Percentiles rank a stretch among this genome's conserved stretches.
These are phyloP conservation scores for Anabas testudineus DNA, from an alignment of 2,797 vertebrate genomes.

Conservation along the genomic window DNA sequence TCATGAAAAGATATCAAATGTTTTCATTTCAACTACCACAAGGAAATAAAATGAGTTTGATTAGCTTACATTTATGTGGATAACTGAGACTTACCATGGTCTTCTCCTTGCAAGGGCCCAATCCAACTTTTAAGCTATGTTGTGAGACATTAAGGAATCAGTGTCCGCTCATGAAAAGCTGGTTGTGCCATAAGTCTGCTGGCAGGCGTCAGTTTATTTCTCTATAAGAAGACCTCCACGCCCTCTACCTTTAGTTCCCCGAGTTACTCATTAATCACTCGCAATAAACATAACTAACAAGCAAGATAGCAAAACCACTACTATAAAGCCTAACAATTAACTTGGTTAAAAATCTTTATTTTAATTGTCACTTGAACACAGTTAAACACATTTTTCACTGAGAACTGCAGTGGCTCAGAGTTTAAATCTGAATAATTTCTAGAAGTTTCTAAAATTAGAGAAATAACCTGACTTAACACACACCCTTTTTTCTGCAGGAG, in stretches of 20 bases:
- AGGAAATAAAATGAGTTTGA: background rate
- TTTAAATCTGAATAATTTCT: constrained; percentile 3
- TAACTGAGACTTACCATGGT: constrained; percentile 56
- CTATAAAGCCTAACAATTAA: background rate
- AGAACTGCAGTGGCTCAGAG: background rate
- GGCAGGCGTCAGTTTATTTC: constrained; percentile 43
- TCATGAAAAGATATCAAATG: background rate
- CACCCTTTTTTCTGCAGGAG: constrained; percentile 9
- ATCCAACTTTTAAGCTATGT: constrained; percentile 6
- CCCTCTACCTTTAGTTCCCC: constrained; percentile 55
- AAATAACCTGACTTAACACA: constrained; percentile 6
- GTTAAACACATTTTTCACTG: background rate
- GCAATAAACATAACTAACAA: constrained; percentile 73
- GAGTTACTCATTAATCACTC: constrained; percentile 84
- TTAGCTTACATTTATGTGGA: background rate
- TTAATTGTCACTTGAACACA: background rate
- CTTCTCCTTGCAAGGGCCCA: constrained; percentile 1
- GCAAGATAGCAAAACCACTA: constrained; percentile 19
- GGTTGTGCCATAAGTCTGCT: constrained; percentile 22
- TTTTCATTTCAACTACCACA: background rate
- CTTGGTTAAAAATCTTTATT: background rate
- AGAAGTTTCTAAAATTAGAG: background rate
- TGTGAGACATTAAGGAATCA: background rate
- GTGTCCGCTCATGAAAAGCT: constrained; percentile 1
- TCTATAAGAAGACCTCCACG: constrained; percentile 63